These are phyloP conservation scores for Trachelus stipa DNA, from an alignment of 2,888 invertebrate species.

Conservation along the genomic window DNA sequence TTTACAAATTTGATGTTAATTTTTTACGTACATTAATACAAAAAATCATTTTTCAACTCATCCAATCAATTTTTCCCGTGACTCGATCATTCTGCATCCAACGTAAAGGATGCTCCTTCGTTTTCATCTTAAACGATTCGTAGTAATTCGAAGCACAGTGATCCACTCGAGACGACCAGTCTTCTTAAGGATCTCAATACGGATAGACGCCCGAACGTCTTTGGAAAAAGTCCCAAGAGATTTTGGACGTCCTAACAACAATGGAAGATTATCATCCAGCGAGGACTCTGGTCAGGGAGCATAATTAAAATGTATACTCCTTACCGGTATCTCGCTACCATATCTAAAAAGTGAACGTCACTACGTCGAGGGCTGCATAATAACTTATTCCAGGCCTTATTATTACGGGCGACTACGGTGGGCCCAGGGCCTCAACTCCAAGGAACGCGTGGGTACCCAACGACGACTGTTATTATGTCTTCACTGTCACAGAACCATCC, in stretches of 20 bases:
- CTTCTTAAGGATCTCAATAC: neutral
- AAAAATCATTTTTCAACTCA: constrained; percentile 12
- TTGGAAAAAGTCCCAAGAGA: neutral
- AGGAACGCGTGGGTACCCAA: constrained; percentile 30
- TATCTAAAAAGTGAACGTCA: constrained; percentile 40
- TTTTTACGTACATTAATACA: neutral
- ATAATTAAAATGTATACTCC: constrained; percentile 7
- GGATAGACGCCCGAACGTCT: neutral
- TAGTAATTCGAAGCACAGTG: neutral
- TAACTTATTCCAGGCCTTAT: constrained; percentile 58
- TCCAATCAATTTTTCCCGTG: neutral
- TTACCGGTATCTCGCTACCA: constrained; percentile 21
- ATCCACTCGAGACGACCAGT: neutral
- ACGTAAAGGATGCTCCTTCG: neutral
- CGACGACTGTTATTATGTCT: constrained; percentile 46
- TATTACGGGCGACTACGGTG: constrained; percentile 53
- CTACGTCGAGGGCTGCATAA: constrained; percentile 46
- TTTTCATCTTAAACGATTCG: neutral
- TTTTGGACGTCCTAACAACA: neutral
- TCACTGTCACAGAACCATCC: constrained; percentile 30
- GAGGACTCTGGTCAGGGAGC: neutral
- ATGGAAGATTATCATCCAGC: neutral
- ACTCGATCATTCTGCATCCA: neutral
- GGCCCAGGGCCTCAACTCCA: constrained; percentile 31
- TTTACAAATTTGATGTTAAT: constrained; percentile 39